These are phyloP conservation scores for Eumaeus atala DNA, from an alignment of 1,140 invertebrate genomes.

Conservation along the genomic window DNA sequence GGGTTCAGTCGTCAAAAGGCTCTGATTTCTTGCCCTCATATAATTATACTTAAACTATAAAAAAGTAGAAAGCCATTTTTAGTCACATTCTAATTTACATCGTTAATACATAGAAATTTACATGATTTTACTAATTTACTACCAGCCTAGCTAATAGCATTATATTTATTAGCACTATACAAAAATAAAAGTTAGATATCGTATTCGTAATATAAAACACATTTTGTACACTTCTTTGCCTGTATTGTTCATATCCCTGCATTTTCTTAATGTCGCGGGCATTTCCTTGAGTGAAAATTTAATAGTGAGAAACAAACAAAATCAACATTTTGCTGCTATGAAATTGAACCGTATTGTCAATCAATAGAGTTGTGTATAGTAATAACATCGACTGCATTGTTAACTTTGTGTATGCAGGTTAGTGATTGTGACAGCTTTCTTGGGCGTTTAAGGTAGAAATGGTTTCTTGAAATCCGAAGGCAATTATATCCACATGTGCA, in stretches of 20 bases:
- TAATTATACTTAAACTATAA: no score
- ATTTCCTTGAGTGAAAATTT: conserved; percentile 42
- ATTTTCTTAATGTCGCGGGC: conserved; percentile 43
- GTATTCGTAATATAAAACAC: conserved; percentile 11
- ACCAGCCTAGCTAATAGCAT: no score
- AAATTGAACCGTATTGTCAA: conserved; percentile 19
- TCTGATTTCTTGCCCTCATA: no score
- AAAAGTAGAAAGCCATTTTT: no score
- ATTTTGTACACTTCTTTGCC: conserved; percentile 5
- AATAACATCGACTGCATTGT: neutral
- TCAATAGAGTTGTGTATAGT: conserved; percentile 14
- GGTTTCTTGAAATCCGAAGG: conserved; percentile 36
- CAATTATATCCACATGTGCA: conserved; percentile 30
- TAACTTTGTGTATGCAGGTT: conserved; percentile 17
- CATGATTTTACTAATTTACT: no score
- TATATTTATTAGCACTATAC: no score
- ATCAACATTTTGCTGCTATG: neutral
- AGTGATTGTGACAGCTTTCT: conserved; percentile 38
- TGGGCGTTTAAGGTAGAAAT: conserved; percentile 40
- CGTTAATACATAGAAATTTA: no score
- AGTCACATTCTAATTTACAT: no score
- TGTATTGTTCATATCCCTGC: conserved; percentile 35
- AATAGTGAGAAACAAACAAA: conserved; percentile 30
- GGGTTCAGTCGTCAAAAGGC: no score
- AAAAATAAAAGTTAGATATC: neutral